A percentile compares a stretch with the other conserved stretches of the same genome.
Conservation (phyloP, 2,888 invertebrate species). For the Quadriops clusia region DNA sequence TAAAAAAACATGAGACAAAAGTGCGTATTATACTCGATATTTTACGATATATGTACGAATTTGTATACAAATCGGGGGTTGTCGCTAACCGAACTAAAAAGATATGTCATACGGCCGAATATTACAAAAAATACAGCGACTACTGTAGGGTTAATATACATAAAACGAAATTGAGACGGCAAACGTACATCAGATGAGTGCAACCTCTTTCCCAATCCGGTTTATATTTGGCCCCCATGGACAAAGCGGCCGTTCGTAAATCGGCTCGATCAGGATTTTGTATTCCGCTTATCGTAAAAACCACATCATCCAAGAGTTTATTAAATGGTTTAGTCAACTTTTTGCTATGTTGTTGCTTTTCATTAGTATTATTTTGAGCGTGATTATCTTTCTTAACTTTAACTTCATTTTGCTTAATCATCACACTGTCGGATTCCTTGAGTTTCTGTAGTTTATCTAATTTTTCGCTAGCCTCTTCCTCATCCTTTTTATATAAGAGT, state of each 20-base stretch:
- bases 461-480: conserved; percentile 34
- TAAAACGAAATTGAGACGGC: conserved; percentile 1
- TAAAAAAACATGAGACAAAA: too few species aligned
- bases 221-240: conserved; percentile 70
- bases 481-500: conserved; percentile 41
- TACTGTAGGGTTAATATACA: neutral
- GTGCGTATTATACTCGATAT: too few species aligned
- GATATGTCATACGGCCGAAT: too few species aligned
- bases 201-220: conserved; percentile 62
- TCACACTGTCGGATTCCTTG: conserved; percentile 19
- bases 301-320: conserved; percentile 51
- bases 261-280: conserved; percentile 65
- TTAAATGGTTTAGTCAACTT: conserved; percentile 47
- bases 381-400: conserved; percentile 8
- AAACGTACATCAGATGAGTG: conserved; percentile 74
- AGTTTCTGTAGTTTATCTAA: conserved; percentile 35
- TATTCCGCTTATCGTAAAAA: conserved; percentile 78
- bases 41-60: too few species aligned
- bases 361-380: conserved; percentile 7
- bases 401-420: conserved; percentile 8
- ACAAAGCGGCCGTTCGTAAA: conserved; percentile 54
- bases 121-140: neutral
- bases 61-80: too few species aligned
- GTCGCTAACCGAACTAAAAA: too few species aligned
- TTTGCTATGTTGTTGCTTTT: too few species aligned